These are phyloP conservation scores for Operophtera brumata DNA, from an alignment of 2,888 invertebrate species.

Conservation along the genomic window DNA sequence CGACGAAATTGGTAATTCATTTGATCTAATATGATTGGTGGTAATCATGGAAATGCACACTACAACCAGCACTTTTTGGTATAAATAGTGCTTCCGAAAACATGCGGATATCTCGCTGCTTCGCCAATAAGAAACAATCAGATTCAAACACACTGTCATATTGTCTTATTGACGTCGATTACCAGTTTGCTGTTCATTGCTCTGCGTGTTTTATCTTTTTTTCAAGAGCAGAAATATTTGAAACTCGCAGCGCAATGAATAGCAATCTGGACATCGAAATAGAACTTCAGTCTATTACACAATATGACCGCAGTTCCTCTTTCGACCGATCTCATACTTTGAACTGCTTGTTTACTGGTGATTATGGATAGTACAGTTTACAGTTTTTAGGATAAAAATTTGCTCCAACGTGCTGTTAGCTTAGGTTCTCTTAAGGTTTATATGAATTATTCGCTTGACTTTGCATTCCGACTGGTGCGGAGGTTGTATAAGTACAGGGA, in stretches of 20 bases:
- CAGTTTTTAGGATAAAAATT: background rate
- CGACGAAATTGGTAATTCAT: background rate
- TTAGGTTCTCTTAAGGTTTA: constrained; percentile 54
- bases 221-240: no score
- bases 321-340: constrained; percentile 29
- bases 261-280: no score
- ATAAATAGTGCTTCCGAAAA: constrained; percentile 36
- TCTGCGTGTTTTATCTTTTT: no score
- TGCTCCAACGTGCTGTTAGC: constrained; percentile 50
- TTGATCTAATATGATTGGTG: constrained; percentile 15
- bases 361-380: constrained; percentile 3
- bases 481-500: constrained; percentile 11
- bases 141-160: no score
- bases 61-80: constrained; percentile 51
- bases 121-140: background rate
- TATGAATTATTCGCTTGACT: constrained; percentile 75
- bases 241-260: no score
- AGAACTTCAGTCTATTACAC: constrained; percentile 16
- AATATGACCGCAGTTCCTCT: constrained; percentile 22
- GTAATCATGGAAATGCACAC: constrained; percentile 20
- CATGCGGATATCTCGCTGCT: constrained; percentile 15
- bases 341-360: constrained; percentile 20
- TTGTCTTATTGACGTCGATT: no score
- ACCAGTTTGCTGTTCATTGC: no score
- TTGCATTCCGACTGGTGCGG: constrained; percentile 79